Percentiles rank a stretch among this genome's conserved stretches.
Conservation (phyloP, 2,797 vertebrate genomes). For the Prunella strophiata region DNA sequence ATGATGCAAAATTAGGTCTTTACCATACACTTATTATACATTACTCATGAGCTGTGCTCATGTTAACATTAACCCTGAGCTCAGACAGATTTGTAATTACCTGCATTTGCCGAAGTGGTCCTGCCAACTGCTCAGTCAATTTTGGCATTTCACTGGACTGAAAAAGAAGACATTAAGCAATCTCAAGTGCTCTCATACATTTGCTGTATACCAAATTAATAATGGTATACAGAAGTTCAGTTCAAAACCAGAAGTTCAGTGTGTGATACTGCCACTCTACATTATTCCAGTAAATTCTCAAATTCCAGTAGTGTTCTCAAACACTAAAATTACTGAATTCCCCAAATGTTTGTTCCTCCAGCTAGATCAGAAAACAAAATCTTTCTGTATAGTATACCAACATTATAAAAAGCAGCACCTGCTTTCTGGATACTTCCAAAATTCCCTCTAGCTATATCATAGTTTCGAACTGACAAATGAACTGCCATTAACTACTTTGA, state of each 20-base stretch:
- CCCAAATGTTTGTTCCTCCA: neutral
- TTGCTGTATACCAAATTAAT: neutral
- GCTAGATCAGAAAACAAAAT: neutral
- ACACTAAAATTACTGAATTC: neutral
- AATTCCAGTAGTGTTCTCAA: neutral
- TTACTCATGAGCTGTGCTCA: neutral
- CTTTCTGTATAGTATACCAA: neutral
- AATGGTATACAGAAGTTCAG: neutral
- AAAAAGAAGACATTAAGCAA: slow-evolving; percentile 23
- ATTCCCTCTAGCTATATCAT: neutral
- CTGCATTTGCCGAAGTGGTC: slow-evolving; percentile 97
- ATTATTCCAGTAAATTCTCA: neutral
- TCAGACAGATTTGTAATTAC: slow-evolving; percentile 69
- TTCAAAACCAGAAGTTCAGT: neutral
- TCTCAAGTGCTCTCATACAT: neutral
- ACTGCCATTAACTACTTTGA: neutral
- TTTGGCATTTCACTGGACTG: slow-evolving; percentile 98
- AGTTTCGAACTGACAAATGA: neutral
- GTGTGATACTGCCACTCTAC: neutral
- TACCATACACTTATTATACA: rapidly evolving
- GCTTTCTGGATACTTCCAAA: neutral
- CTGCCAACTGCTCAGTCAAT: slow-evolving; percentile 93
- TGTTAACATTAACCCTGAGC: neutral
- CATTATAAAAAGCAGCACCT: neutral
- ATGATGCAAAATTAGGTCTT: neutral